Evolutionary conservation across 2,888 invertebrate genomes (phyloP).

Genomic region (Tryphoninae sp.): DNA sequence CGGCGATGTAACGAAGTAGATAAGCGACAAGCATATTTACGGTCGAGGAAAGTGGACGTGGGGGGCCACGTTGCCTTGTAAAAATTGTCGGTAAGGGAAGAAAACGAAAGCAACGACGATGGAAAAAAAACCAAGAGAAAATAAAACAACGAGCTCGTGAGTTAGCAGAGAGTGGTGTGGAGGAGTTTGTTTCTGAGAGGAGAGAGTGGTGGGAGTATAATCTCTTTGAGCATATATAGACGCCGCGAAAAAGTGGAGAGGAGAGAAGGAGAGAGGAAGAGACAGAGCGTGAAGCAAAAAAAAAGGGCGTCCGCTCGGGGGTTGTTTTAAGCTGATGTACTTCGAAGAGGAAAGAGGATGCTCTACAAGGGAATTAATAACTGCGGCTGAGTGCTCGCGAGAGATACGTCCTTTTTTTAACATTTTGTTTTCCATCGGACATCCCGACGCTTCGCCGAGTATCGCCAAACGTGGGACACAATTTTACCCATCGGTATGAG

Average conservation of each 20-base stretch:
- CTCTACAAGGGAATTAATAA: constrained; percentile 56
- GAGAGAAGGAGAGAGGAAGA: neutral
- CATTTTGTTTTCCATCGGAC: constrained; percentile 2
- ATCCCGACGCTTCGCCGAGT: neutral
- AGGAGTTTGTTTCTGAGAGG: constrained; percentile 17
- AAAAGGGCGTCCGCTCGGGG: constrained; percentile 7
- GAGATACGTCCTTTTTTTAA: constrained; percentile 33
- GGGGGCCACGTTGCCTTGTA: too few relatives aligned
- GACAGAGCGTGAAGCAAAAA: neutral
- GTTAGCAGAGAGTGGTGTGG: constrained; percentile 18
- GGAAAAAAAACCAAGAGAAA: too few relatives aligned
- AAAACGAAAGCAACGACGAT: too few relatives aligned
- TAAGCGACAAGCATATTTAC: too few relatives aligned
- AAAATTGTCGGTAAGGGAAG: too few relatives aligned
- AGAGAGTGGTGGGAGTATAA: constrained; percentile 14
- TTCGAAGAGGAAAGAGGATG: constrained; percentile 42
- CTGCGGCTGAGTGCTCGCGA: constrained; percentile 48
- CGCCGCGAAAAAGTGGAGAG: neutral
- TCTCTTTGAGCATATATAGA: constrained; percentile 31
- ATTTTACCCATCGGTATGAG: neutral
- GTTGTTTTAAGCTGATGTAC: constrained; percentile 57
- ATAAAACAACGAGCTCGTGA: neutral
- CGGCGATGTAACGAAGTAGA: too few relatives aligned
- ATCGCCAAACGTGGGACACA: neutral
- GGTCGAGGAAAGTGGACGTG: too few relatives aligned